These are phyloP conservation scores for Epinephelus cyanopodus DNA, from an alignment of 2,113 vertebrate genomes.

Conservation along the genomic window DNA sequence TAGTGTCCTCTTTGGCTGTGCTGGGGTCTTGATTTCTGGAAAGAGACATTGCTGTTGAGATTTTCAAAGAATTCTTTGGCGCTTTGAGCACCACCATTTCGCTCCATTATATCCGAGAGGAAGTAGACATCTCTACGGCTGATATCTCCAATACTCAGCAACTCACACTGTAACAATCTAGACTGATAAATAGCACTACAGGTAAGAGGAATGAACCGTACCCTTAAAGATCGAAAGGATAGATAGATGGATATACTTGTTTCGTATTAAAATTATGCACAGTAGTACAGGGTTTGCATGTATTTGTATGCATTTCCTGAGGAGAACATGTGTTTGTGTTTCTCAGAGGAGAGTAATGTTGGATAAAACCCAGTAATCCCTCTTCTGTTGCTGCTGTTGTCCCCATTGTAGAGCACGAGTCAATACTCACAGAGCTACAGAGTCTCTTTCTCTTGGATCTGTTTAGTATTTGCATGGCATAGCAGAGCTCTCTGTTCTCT, in stretches of 20 bases:
- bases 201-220: no score
- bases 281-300: neutral
- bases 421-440: conserved; percentile 24
- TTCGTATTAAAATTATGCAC: neutral
- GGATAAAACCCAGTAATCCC: conserved; percentile 48
- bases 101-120: no score
- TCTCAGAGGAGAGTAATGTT: conserved; percentile 8
- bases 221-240: neutral
- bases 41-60: no score
- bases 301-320: neutral
- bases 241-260: neutral
- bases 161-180: no score
- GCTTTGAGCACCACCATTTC: no score
- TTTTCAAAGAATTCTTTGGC: no score
- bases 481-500: conserved; percentile 29
- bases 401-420: conserved; percentile 48
- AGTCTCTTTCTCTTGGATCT: conserved; percentile 23
- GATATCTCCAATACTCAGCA: no score
- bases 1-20: no score
- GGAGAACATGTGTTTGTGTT: conserved; percentile 23
- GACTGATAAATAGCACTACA: no score
- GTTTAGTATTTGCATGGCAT: conserved; percentile 38
- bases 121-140: no score
- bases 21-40: no score
- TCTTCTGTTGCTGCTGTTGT: conserved; percentile 63